Conservation (phyloP, 2,797 vertebrate genomes). For the Cyclopterus lumpus region DNA sequence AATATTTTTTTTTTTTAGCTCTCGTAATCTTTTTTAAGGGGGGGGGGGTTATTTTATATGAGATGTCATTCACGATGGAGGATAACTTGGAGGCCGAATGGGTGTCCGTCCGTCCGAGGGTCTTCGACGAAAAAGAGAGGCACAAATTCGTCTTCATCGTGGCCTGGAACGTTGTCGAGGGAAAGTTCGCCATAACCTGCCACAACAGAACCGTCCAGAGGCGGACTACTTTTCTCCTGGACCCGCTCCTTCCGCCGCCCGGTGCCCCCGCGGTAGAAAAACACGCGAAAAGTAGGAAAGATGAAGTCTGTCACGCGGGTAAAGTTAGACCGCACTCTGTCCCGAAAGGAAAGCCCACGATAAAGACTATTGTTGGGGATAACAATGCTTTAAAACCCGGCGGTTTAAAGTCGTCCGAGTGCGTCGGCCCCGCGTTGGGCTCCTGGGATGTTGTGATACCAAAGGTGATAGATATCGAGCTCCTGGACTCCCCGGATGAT, state of each 20-base stretch:
- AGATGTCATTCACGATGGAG: conserved; percentile 93
- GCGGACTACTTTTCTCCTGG: conserved; percentile 83
- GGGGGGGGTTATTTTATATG: conserved; percentile 43
- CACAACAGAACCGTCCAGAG: conserved; percentile 94
- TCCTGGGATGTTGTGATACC: conserved; percentile 70
- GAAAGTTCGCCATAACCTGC: conserved; percentile 96
- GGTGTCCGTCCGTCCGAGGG: conserved; percentile 95
- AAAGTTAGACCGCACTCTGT: conserved; percentile 57
- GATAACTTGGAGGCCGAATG: conserved; percentile 94
- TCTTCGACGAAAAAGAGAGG: conserved; percentile 93
- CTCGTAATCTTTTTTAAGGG: conserved; percentile 14
- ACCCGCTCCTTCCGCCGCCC: conserved; percentile 58
- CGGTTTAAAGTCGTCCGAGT: conserved; percentile 50
- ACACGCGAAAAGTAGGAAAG: conserved; percentile 40
- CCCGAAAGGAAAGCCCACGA: conserved; percentile 48
- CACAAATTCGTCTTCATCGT: conserved; percentile 96
- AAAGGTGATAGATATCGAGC: conserved; percentile 68
- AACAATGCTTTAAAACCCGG: conserved; percentile 13
- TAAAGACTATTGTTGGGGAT: conserved; percentile 26
- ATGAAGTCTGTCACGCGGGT: conserved; percentile 34
- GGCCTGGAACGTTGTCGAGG: conserved; percentile 96
- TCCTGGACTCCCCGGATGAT: conserved; percentile 71
- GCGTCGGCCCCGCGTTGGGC: conserved; percentile 54
- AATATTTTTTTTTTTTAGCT: conserved; percentile 10
- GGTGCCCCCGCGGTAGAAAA: conserved; percentile 45